These are phyloP conservation scores for Paramormyrops hopkinsi DNA, from an alignment of 2,797 vertebrate species.

Conservation along the genomic window DNA sequence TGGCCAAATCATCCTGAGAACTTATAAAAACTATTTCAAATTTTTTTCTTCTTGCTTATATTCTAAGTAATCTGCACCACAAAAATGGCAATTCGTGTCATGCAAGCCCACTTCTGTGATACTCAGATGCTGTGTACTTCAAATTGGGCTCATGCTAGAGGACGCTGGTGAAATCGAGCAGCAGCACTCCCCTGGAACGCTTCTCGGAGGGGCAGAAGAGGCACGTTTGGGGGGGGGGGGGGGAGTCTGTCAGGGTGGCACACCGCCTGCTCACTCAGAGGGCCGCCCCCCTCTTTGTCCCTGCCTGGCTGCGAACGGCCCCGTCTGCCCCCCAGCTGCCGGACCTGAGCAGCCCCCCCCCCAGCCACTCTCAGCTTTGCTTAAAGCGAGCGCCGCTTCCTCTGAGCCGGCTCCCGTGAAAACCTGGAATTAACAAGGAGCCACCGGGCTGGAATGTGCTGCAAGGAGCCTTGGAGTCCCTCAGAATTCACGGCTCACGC, in stretches of 20 bases:
- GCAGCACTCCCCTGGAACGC: neutral
- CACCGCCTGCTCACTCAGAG: neutral
- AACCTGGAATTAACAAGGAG: neutral
- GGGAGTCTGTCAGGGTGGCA: neutral
- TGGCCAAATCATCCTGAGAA: neutral
- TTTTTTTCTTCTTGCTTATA: neutral
- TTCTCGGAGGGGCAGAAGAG: neutral
- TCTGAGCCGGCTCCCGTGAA: neutral
- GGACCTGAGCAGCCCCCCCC: slow-evolving; percentile 46
- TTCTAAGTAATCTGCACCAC: neutral
- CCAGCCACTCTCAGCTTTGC: slow-evolving; percentile 37
- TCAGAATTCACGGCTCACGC: neutral
- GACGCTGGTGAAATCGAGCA: neutral
- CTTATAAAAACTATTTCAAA: neutral
- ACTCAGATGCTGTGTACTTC: neutral
- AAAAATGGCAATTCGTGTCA: neutral
- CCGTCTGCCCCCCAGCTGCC: slow-evolving; percentile 51
- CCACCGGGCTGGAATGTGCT: neutral
- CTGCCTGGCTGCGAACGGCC: slow-evolving; percentile 15
- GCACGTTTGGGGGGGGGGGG: neutral
- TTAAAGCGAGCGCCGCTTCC: slow-evolving; percentile 44
- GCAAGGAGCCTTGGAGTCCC: no score
- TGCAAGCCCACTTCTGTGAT: neutral
- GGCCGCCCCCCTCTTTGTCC: slow-evolving; percentile 25
- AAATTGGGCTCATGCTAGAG: neutral